Evolutionary conservation across 2,888 invertebrate genomes (phyloP).

Genomic region (Pachliopta kotzebuea): DNA sequence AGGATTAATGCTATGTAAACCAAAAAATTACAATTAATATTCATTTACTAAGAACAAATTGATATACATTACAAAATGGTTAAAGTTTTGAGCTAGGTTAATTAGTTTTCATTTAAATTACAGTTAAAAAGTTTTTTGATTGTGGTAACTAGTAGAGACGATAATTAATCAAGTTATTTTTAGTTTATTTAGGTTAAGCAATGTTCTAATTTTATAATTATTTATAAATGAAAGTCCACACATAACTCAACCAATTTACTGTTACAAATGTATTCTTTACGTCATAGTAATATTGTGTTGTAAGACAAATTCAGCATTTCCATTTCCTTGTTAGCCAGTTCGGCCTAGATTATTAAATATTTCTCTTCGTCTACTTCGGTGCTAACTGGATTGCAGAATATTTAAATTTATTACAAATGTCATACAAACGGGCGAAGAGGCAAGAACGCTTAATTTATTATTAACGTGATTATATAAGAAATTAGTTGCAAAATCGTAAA

Average conservation of each 20-base stretch:
- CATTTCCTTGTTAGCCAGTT: constrained; percentile 23
- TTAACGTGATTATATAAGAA: background rate
- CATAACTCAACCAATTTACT: background rate
- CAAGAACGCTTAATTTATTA: constrained; percentile 3
- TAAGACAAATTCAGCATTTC: constrained; percentile 24
- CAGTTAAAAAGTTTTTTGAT: constrained; percentile 5
- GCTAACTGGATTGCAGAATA: constrained; percentile 13
- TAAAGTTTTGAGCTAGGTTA: constrained; percentile 15
- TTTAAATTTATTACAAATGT: constrained; percentile 14
- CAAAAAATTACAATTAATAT: too few relatives aligned
- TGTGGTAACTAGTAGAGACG: background rate
- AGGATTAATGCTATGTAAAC: too few relatives aligned
- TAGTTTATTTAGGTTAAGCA: too few relatives aligned
- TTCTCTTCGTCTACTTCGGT: constrained; percentile 4
- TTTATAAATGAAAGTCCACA: background rate
- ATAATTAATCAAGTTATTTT: background rate
- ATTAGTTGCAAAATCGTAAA: background rate
- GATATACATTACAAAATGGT: background rate
- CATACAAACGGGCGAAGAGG: background rate
- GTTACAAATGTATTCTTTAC: constrained; percentile 11
- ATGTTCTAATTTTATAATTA: background rate
- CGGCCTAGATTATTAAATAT: constrained; percentile 23
- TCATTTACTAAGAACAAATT: too few relatives aligned
- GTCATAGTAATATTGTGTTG: constrained; percentile 13
- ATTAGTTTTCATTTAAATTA: constrained; percentile 19